Evolutionary conservation across 2,113 vertebrate genomes (phyloP).

Genomic region (Clinocottus analis): DNA sequence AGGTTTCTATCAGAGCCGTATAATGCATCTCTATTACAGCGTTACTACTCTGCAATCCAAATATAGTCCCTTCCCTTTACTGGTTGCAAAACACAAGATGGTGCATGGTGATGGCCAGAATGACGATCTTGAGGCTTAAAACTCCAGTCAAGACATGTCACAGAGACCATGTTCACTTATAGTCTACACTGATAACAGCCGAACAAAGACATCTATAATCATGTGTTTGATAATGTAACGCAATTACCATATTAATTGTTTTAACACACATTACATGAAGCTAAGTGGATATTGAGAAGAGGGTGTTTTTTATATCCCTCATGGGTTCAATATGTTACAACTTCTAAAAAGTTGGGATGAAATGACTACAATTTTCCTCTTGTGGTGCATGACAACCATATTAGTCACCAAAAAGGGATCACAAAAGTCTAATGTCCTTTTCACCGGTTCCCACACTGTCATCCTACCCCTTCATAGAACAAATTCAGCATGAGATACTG

Average conservation of each 20-base stretch:
- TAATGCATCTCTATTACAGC: background rate
- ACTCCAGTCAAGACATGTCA: background rate
- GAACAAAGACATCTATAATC: background rate
- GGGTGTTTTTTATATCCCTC: background rate
- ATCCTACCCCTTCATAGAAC: background rate
- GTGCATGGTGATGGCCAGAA: background rate
- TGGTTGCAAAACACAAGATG: too few species aligned
- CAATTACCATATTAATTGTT: background rate
- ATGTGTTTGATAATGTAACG: background rate
- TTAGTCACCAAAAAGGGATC: background rate
- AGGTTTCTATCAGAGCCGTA: background rate
- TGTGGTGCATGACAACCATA: background rate
- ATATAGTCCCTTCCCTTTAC: background rate
- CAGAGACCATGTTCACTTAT: too few species aligned
- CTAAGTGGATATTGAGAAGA: background rate
- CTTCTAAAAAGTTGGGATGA: background rate
- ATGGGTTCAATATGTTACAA: background rate
- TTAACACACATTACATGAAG: background rate
- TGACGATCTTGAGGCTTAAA: background rate
- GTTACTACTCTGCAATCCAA: background rate
- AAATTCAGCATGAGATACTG: background rate
- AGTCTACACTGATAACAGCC: background rate
- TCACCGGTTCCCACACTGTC: background rate
- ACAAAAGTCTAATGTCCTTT: background rate
- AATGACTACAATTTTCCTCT: background rate